These are phyloP conservation scores for Drosophila lini DNA, from an alignment of 1,140 invertebrate genomes.

Conservation along the genomic window DNA sequence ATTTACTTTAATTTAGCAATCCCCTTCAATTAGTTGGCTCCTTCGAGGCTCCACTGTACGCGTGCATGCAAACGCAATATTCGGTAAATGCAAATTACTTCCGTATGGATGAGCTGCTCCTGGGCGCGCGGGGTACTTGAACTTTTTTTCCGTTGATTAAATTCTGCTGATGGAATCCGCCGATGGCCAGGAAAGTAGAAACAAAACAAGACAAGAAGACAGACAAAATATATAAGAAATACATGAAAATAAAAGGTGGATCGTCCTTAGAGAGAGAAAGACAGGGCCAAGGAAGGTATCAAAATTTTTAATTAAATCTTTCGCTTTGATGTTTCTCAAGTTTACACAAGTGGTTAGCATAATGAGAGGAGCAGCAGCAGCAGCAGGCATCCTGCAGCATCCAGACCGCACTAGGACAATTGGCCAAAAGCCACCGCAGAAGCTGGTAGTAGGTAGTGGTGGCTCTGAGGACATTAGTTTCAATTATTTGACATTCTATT, in stretches of 20 bases:
- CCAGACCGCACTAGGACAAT: conserved; percentile 28
- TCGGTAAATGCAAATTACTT: conserved; percentile 68
- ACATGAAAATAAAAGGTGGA: conserved; percentile 16
- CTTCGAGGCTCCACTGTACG: conserved; percentile 21
- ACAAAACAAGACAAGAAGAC: neutral
- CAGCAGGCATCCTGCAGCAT: neutral
- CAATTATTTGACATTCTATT: conserved; percentile 63
- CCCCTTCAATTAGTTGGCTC: conserved; percentile 1
- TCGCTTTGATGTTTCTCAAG: conserved; percentile 64
- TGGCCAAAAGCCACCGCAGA: conserved; percentile 36
- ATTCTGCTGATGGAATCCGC: conserved; percentile 66
- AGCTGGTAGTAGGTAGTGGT: neutral
- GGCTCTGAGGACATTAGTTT: conserved; percentile 40
- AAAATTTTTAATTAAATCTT: conserved; percentile 77
- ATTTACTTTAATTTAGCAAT: neutral
- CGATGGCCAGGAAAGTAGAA: conserved; percentile 32
- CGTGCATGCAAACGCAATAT: conserved; percentile 15
- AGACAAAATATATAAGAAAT: neutral
- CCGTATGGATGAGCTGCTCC: conserved; percentile 69
- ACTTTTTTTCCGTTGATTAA: conserved; percentile 63
- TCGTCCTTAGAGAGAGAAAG: neutral
- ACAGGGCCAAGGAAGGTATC: conserved; percentile 51
- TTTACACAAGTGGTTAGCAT: conserved; percentile 48
- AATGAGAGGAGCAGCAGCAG: conserved; percentile 31
- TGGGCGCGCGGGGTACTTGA: conserved; percentile 16